A percentile compares a stretch with the other conserved stretches of the same genome.
Evolutionary conservation across 2,113 vertebrate species (phyloP).

Genomic region (Pitta sordida): DNA sequence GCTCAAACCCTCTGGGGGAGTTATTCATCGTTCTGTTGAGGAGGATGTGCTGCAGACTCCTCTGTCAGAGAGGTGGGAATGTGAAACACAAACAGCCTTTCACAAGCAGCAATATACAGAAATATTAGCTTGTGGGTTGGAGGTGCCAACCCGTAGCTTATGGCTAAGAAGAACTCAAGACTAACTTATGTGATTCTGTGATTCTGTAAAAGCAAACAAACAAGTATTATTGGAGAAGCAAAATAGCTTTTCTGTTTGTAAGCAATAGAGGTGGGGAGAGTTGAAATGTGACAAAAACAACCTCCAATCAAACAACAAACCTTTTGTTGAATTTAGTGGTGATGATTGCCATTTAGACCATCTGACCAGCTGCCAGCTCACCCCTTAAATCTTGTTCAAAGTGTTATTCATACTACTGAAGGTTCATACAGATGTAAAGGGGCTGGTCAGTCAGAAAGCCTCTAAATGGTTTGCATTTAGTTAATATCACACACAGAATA

Average conservation of each 20-base stretch:
- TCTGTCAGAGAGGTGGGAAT: background rate
- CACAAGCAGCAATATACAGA: fast-evolving
- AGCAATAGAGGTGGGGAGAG: background rate
- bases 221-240: background rate
- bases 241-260: background rate
- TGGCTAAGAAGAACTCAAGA: background rate
- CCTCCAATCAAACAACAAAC: background rate
- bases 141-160: background rate
- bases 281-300: background rate
- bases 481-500: no score
- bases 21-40: background rate
- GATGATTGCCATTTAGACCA: slow-evolving; percentile 39
- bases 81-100: fast-evolving
- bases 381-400: slow-evolving; percentile 74
- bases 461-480: background rate
- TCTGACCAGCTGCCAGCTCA: slow-evolving; percentile 51
- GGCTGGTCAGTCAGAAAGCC: background rate
- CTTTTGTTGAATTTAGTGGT: background rate
- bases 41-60: background rate
- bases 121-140: background rate
- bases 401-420: slow-evolving; percentile 58
- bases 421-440: slow-evolving; percentile 55
- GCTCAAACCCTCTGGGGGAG: background rate
- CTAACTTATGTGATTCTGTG: no score
- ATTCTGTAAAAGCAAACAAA: background rate